Base-by-base conservation (phyloP, 2,113 vertebrate species). In the Brachypteracias leptosomus region DNA sequence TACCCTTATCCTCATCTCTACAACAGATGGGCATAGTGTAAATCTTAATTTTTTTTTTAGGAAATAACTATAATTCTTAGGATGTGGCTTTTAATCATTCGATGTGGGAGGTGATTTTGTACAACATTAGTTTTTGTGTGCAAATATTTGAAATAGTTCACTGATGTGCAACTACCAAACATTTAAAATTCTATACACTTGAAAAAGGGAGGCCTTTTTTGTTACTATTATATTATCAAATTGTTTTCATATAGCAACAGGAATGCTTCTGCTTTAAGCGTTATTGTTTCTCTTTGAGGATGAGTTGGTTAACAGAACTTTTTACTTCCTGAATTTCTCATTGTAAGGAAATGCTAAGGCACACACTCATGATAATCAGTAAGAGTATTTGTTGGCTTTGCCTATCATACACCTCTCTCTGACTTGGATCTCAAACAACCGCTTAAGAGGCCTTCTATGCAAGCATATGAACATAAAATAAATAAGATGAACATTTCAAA, bases 401-500 rank as follows among this genome's bases (percentile, higher is more conserved):
- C 36, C 89, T 62, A 3, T 96, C 7, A 18, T 63, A 65, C 40
- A 80, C 66, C 52, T 81, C 89, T 94, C 59, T 86, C 42, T 77
- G 63, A 58, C 68, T 95, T 82, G 77, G 80, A 46, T 89, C 86
- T 88, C 51, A 77, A 74, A 21, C 46, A 80, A 11, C 28, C 42
- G n/a, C 40, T 95, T 94, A 68, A 73, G 68, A 96, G 86, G 49
- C 47, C 74, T 94, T 78, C 77, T 75, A 42, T 95, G 80, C 73
- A 96, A 95, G 62, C 54, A 38, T 79, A 63, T 58, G 95, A 91
- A 63, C 67, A 24, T 75, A 78, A 89, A 97, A 96, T 96, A 58
- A 73, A 95, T 95, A 31, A 71, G 63, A 93, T 74, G 75, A 91
- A 72, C 3, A 3, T 92, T 97, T 96, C 93, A 95, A 97, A 93